Base-by-base conservation (phyloP, 1,140 invertebrate genomes). In the Pristionchus pacificus region DNA sequence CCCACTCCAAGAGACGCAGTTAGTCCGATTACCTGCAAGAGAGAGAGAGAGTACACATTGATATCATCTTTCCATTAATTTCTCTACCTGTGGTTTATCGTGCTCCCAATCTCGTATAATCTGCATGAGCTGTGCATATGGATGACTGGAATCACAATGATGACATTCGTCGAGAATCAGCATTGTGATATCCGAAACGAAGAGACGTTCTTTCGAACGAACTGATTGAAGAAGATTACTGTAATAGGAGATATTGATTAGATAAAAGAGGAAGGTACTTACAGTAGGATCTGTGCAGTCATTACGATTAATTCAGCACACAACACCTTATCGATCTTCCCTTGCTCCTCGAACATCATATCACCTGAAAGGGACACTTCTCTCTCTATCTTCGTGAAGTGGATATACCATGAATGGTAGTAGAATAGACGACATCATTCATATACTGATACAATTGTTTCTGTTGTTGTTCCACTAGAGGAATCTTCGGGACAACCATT, bases 141-240 rank as follows among this genome's bases (percentile, higher is more conserved):
- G 38, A 49, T 49, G 38, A 49, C 19, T 19, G 19, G 38, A 49
- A 32, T 57, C 58, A 10, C 55, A 25, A 31, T 76, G 62, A 49
- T 76, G 75, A 2, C 65, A 58, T 69, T 76, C 75, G 58, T 76
- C 75, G 57, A 76, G 71, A 29, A 76, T 68, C 25, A 76, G 62
- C 61, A 76, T 55, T 2, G 75, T 71, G 62, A 76, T 70, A 31
- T 76, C 75, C 27, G 61, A 30, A 2, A 76, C 33, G 63, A 71
- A 73, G 58, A 76, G 55, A 13, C 70, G 61, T 27, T 76, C 75
- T 15, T 19, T 30, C 31, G 31, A 28, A 25, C 69, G 62, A 1
- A 65, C 65, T 15, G 65, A 62, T 38, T 71, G 60, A 1, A 76
- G 74, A 68, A 76, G 71, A 31, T 76, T 76, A 15, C 74, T 75